Conservation (phyloP, 2,113 vertebrate genomes). For the Bambusicola thoracicus region DNA sequence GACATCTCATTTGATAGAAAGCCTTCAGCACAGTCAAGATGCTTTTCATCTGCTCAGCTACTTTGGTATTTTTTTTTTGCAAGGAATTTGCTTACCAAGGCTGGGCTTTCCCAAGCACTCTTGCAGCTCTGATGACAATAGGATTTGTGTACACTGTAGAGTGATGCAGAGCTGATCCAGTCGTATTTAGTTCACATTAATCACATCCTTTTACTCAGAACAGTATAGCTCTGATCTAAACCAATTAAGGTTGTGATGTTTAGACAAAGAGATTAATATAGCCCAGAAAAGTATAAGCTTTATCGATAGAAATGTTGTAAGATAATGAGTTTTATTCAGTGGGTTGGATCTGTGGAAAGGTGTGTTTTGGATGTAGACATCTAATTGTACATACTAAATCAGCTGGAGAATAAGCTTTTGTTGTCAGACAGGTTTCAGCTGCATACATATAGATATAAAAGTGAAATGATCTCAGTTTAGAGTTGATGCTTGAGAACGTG, state of each 20-base stretch:
- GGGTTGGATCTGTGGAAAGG: slow-evolving; percentile 65
- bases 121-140: slow-evolving; percentile 50
- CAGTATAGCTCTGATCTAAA: slow-evolving; percentile 70
- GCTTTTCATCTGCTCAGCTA: neutral
- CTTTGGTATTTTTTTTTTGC: neutral
- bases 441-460: neutral
- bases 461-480: neutral
- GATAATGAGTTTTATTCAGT: slow-evolving; percentile 68
- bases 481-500: neutral
- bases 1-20: neutral
- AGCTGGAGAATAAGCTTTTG: slow-evolving; percentile 17
- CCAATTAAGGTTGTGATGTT: slow-evolving; percentile 73
- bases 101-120: neutral
- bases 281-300: slow-evolving; percentile 70
- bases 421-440: neutral
- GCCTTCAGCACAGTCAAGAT: neutral
- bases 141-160: slow-evolving; percentile 34
- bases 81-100: neutral
- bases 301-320: slow-evolving; percentile 66
- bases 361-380: slow-evolving; percentile 62
- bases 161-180: slow-evolving; percentile 54
- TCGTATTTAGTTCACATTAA: slow-evolving; percentile 71
- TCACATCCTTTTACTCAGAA: slow-evolving; percentile 76
- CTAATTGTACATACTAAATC: slow-evolving; percentile 61
- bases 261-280: slow-evolving; percentile 78